These are phyloP conservation scores for Panurus biarmicus DNA, from an alignment of 2,113 vertebrate species.

Conservation along the genomic window DNA sequence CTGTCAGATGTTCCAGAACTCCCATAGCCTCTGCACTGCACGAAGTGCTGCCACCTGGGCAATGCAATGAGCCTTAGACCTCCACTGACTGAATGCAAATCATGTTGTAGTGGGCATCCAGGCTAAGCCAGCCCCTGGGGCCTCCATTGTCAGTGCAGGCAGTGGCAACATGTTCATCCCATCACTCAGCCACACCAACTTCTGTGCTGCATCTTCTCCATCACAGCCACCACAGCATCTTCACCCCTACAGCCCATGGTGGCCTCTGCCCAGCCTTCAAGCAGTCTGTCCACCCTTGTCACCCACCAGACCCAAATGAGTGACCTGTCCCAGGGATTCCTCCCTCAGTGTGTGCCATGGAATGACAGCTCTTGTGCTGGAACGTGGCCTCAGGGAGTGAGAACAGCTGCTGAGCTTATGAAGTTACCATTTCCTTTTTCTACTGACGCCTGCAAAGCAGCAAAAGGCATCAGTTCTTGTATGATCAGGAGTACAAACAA, in stretches of 20 bases:
- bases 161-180: neutral
- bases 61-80: neutral
- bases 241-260: neutral
- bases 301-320: neutral
- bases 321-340: neutral
- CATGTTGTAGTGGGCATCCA: neutral
- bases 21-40: neutral
- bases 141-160: neutral
- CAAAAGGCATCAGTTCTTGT: neutral
- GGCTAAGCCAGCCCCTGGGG: neutral
- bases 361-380: neutral
- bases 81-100: neutral
- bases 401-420: neutral
- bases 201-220: neutral
- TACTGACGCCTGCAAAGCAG: rapidly evolving
- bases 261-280: neutral
- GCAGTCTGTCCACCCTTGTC: neutral
- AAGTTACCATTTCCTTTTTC: neutral
- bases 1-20: neutral
- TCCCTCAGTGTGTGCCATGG: rapidly evolving
- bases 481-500: neutral
- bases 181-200: neutral
- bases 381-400: rapidly evolving
- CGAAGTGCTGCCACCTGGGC: neutral
- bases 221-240: neutral